Evolutionary conservation across 2,888 invertebrate species (phyloP).

Genomic region (Drosophila conformis): DNA sequence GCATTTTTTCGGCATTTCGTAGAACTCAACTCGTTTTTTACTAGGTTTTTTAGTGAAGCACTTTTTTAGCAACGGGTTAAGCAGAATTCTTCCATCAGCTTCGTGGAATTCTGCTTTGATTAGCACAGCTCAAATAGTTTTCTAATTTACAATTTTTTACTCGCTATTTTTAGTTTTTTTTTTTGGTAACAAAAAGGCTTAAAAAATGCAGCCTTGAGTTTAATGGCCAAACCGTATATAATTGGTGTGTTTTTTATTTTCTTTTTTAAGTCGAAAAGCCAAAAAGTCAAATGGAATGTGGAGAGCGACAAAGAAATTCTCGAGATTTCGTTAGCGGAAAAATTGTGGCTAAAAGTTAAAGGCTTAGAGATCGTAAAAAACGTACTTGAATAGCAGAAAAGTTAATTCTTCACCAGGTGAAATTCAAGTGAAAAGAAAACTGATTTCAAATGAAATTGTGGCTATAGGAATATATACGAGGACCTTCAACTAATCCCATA

Average conservation of each 20-base stretch:
- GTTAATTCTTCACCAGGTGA: conserved; percentile 17
- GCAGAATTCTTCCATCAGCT: conserved; percentile 48
- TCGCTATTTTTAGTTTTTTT: neutral
- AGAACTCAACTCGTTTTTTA: conserved; percentile 45
- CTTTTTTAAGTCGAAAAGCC: conserved; percentile 69
- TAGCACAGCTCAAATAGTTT: conserved; percentile 16
- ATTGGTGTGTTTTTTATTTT: conserved; percentile 8
- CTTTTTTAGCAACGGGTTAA: conserved; percentile 59
- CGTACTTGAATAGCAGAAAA: conserved; percentile 8
- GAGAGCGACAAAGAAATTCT: conserved; percentile 24
- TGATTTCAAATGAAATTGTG: neutral
- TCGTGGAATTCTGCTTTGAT: conserved; percentile 49
- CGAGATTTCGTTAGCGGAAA: conserved; percentile 22
- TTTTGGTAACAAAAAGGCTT: conserved; percentile 61
- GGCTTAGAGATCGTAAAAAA: conserved; percentile 37
- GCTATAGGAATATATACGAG: neutral
- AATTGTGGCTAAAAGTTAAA: conserved; percentile 53
- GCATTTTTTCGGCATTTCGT: conserved; percentile 46
- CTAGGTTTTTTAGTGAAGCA: conserved; percentile 41
- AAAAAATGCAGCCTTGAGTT: conserved; percentile 68
- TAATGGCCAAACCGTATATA: conserved; percentile 21
- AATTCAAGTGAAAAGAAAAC: conserved; percentile 29
- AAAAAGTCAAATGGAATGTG: conserved; percentile 69
- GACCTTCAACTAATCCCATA: neutral
- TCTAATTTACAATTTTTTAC: conserved; percentile 30